Base-by-base conservation (phyloP, 2,888 invertebrate species). In the Ophion ventricosus region DNA sequence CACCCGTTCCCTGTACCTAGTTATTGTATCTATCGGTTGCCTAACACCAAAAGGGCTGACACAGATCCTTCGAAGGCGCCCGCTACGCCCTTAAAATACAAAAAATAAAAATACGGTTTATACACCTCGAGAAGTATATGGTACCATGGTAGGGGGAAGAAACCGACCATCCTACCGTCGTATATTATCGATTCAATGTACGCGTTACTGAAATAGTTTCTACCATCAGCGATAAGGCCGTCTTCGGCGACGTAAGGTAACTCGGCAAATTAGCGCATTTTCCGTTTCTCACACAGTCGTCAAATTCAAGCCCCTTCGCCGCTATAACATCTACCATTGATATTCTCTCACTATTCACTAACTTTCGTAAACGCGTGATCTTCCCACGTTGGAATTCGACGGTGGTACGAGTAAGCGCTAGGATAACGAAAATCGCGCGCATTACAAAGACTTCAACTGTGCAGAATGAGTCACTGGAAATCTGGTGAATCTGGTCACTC, bases 261-360 rank as follows among this genome's bases (percentile, higher is more conserved):
- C 66, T 80, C 59, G 66, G 5, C 66, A 73, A 80, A 73, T 80
- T 73, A 59, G 61, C 74, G 57, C 29, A 43, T 43, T 80, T 80
- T 57, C 66, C 73, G 25, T 56, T 40, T 67, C 54, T 66, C 26
- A 43, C 43, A 59, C 66, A 26, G 43, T 67, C 67, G 43, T 67
- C 20, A 67, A 66, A 67, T 67, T 43, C 67, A 59, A 76, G 43
- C 23, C 14, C 40, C 35, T 67, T 26, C 57, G 35, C 25, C 57
- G 8, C 25, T 57, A 57, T 26, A 35, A n/a, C 59, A 43, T n/a
- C 29, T 11, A 63, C 70, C 54, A 40, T 20, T 67, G 57, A 77
- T 59, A 59, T 57, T 67, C 43, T 1, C 23, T 59, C 40, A 67
- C 67, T 25, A 70, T 75, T 64, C 63, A 54, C 54, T 25, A 69